phyloP scores from a whole-genome alignment of 2,797 vertebrate genomes.

The Lutjanus campechanus region DNA sequence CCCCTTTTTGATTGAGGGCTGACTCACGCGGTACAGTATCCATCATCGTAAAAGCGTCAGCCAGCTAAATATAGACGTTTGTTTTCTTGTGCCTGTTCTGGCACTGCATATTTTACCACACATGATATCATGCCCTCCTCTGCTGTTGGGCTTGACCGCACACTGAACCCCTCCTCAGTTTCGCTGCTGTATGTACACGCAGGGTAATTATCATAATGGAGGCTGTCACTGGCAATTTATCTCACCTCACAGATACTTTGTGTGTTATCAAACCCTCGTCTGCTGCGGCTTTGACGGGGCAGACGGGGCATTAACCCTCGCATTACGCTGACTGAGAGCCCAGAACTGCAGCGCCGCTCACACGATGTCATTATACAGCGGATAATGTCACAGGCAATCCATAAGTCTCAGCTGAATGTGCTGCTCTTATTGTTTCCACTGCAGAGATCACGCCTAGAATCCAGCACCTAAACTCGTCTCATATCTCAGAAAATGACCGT shows the following conservation, averaged over 20 bases:
- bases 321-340: slow-evolving; percentile 51
- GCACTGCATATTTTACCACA: slow-evolving; percentile 60
- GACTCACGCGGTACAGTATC: slow-evolving; percentile 73
- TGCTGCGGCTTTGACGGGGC: slow-evolving; percentile 57
- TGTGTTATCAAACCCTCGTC: slow-evolving; percentile 47
- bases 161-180: slow-evolving; percentile 63
- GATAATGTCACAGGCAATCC: slow-evolving; percentile 41
- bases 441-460: slow-evolving; percentile 13
- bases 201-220: slow-evolving; percentile 68
- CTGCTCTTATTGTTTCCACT: slow-evolving; percentile 45
- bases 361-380: slow-evolving; percentile 42
- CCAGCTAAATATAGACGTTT: slow-evolving; percentile 79
- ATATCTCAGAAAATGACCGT: slow-evolving; percentile 1
- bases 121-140: slow-evolving; percentile 55
- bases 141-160: slow-evolving; percentile 52
- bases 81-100: slow-evolving; percentile 62
- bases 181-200: slow-evolving; percentile 50
- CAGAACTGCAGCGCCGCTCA: slow-evolving; percentile 29
- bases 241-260: slow-evolving; percentile 42
- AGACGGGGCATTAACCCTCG: slow-evolving; percentile 38
- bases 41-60: slow-evolving; percentile 75
- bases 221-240: slow-evolving; percentile 65
- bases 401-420: slow-evolving; percentile 32
- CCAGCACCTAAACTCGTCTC: slow-evolving; percentile 19
- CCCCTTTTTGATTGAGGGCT: slow-evolving; percentile 75